phyloP scores from a whole-genome alignment of 2,797 vertebrate genomes.

The Salmo trutta region DNA sequence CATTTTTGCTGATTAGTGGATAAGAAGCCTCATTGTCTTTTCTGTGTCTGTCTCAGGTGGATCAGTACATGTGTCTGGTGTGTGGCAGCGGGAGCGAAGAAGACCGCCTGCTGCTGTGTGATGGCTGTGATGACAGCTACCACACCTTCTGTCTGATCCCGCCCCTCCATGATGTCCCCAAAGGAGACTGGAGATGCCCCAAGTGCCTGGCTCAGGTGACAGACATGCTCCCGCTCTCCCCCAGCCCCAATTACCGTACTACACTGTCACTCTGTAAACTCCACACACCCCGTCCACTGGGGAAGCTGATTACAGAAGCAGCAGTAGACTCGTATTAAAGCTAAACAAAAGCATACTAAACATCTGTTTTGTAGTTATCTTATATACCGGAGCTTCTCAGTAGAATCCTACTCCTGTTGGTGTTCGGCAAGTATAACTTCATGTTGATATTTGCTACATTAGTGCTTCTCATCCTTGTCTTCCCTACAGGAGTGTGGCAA shows the following conservation, averaged over 20 bases:
- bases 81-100: slow-evolving; percentile 91
- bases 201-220: slow-evolving; percentile 96
- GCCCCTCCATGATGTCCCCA: slow-evolving; percentile 96
- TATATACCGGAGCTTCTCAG: neutral
- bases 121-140: slow-evolving; percentile 98
- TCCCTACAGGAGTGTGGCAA: slow-evolving; percentile 91
- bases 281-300: neutral
- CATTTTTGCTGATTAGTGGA: neutral
- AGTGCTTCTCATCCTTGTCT: slow-evolving; percentile 8
- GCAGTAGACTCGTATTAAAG: neutral
- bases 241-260: neutral
- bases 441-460: neutral
- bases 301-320: neutral
- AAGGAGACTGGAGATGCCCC: slow-evolving; percentile 98
- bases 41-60: slow-evolving; percentile 77
- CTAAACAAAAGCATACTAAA: too few relatives aligned
- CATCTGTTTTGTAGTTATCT: neutral
- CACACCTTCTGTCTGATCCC: slow-evolving; percentile 97
- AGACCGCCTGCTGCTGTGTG: slow-evolving; percentile 91
- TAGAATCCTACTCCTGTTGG: neutral
- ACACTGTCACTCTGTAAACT: neutral
- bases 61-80: slow-evolving; percentile 92
- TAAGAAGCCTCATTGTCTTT: neutral
- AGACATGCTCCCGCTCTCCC: neutral
- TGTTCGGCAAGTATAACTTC: neutral